These are phyloP conservation scores for Chauna torquata DNA, from an alignment of 2,113 vertebrate genomes.

Conservation along the genomic window DNA sequence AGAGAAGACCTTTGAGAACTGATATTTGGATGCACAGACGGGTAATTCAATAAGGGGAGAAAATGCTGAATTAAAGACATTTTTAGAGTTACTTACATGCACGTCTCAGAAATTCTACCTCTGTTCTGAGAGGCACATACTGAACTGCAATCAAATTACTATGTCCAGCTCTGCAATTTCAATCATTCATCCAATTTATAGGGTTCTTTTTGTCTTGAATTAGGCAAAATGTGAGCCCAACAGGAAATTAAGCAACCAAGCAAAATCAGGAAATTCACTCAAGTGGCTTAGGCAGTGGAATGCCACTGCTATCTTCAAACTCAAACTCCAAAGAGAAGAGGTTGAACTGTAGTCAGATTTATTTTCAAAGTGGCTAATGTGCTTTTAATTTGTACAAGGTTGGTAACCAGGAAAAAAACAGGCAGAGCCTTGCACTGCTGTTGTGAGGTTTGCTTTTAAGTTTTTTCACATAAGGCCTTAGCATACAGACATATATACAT, in stretches of 20 bases:
- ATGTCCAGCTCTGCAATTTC: slow-evolving; percentile 54
- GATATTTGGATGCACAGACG: not conserved
- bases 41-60: slow-evolving; percentile 46
- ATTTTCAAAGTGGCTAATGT: slow-evolving; percentile 62
- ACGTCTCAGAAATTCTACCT: slow-evolving; percentile 31
- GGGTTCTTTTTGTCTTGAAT: slow-evolving; percentile 62
- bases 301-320: slow-evolving; percentile 55
- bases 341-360: slow-evolving; percentile 35
- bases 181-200: slow-evolving; percentile 59
- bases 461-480: not conserved
- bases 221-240: slow-evolving; percentile 65
- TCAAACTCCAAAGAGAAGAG: slow-evolving; percentile 32
- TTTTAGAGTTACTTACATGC: not conserved
- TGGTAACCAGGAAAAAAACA: not conserved
- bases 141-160: slow-evolving; percentile 49
- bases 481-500: not conserved
- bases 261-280: slow-evolving; percentile 71
- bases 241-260: slow-evolving; percentile 69
- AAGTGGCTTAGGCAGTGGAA: slow-evolving; percentile 51
- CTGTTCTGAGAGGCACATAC: slow-evolving; percentile 13
- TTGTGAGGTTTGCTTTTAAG: not conserved
- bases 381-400: slow-evolving; percentile 61
- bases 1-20: slow-evolving; percentile 34
- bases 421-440: not conserved
- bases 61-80: slow-evolving; percentile 23